Conservation (phyloP, 92 coral and sea anemone species). For the Zoanthus gigantus region DNA sequence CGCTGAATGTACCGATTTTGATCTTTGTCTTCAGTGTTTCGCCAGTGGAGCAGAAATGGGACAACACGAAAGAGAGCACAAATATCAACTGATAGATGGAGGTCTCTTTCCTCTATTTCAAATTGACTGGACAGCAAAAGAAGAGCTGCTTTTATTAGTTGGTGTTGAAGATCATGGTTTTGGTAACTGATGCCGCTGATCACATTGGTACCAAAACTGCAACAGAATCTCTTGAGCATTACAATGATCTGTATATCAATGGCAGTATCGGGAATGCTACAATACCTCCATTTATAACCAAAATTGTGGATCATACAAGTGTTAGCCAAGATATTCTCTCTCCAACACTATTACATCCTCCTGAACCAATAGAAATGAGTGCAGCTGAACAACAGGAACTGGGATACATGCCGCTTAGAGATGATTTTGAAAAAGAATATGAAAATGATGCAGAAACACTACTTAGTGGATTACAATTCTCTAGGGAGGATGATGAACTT, state of each 20-base stretch:
- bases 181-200: conserved; percentile 98
- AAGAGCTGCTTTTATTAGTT: conserved; percentile 89
- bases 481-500: too few species aligned
- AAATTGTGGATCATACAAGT: conserved; percentile 92
- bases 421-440: conserved; percentile 95
- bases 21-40: conserved; percentile 99
- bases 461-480: too few species aligned
- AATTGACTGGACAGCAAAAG: conserved; percentile 92
- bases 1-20: conserved; percentile 98
- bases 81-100: conserved; percentile 97
- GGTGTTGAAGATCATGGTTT: conserved; percentile 99
- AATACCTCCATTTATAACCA: conserved; percentile 88
- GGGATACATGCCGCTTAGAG: conserved; percentile 97
- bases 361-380: conserved; percentile 92
- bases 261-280: conserved; percentile 91
- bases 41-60: conserved; percentile 99
- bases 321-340: conserved; percentile 87
- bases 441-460: too few species aligned
- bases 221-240: conserved; percentile 90
- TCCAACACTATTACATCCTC: conserved; percentile 89
- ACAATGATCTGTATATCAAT: conserved; percentile 73
- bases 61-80: conserved; percentile 93
- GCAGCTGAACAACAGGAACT: conserved; percentile 92
- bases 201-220: conserved; percentile 96
- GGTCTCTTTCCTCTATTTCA: conserved; percentile 92